A percentile compares a stretch with the other conserved stretches of the same genome.
Evolutionary conservation across 2,113 vertebrate genomes (phyloP).

Genomic region (Eonycteris spelaea): DNA sequence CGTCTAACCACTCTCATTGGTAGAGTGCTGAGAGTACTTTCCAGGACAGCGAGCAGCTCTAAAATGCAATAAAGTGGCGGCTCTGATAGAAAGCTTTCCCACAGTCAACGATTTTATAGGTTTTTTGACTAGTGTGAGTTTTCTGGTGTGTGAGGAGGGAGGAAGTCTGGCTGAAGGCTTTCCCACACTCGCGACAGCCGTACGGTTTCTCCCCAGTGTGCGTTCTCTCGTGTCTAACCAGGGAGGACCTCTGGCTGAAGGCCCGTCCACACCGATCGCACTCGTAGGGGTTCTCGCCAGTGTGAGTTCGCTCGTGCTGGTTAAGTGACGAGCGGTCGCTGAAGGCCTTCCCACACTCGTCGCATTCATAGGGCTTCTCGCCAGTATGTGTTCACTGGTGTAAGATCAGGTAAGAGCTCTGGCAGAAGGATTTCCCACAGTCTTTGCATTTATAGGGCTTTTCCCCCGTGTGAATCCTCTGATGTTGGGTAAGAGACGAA

Average conservation of each 20-base stretch:
- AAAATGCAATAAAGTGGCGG: neutral
- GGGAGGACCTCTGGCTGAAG: slow-evolving; percentile 49
- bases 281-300: slow-evolving; percentile 4
- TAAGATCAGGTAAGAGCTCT: slow-evolving; percentile 30
- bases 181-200: neutral
- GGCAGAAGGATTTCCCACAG: slow-evolving; percentile 53
- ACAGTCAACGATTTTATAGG: slow-evolving; percentile 26
- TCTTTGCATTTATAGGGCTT: slow-evolving; percentile 40
- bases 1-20: neutral
- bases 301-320: slow-evolving; percentile 46
- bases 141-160: slow-evolving; percentile 28
- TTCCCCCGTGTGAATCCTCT: slow-evolving; percentile 30
- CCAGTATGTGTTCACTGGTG: slow-evolving; percentile 25
- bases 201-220: slow-evolving; percentile 42
- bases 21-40: neutral
- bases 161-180: slow-evolving; percentile 21
- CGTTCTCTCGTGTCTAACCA: slow-evolving; percentile 6
- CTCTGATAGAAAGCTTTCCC: neutral
- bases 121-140: slow-evolving; percentile 21
- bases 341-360: slow-evolving; percentile 51
- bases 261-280: slow-evolving; percentile 48
- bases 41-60: neutral
- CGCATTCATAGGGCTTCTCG: slow-evolving; percentile 29
- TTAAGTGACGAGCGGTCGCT: slow-evolving; percentile 36
- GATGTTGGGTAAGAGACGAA: slow-evolving; percentile 24